Conservation (phyloP, 53 echinoderm and acorn worm genomes). For the Holothuria scabra region DNA sequence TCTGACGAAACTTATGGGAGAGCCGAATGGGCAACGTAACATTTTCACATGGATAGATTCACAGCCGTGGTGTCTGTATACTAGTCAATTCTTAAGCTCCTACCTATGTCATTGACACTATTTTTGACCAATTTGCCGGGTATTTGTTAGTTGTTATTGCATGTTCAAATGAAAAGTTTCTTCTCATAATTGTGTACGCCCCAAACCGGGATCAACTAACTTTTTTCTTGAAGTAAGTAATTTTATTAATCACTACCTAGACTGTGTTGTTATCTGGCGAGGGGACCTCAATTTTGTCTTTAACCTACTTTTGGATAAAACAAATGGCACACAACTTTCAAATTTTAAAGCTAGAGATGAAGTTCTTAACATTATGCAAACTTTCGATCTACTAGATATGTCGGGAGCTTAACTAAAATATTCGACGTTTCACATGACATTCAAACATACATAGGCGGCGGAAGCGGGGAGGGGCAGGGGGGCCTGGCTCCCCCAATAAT, state of each 20-base stretch:
- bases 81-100: conserved; percentile 22
- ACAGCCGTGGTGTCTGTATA: conserved; percentile 41
- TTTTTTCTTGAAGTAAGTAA: conserved; percentile 34
- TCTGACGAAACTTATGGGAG: conserved; percentile 32
- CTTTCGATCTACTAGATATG: no score
- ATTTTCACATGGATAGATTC: conserved; percentile 29
- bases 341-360: no score
- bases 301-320: no score
- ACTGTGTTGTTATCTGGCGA: conserved; percentile 26
- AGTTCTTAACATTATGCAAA: no score
- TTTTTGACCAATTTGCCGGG: conserved; percentile 38
- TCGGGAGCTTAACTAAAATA: no score
- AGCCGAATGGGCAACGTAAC: conserved; percentile 44
- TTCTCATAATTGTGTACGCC: conserved; percentile 47
- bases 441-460: no score
- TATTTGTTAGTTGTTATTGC: conserved; percentile 26
- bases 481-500: no score
- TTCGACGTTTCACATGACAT: no score
- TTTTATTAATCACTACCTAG: conserved; percentile 30
- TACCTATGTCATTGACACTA: not conserved
- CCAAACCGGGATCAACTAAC: conserved; percentile 44
- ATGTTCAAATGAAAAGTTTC: conserved; percentile 25
- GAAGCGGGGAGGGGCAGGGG: no score
- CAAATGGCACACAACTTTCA: no score
- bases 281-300: no score